Percentiles rank a stretch among this genome's conserved stretches.
These are phyloP conservation scores for Parasteatoda tepidariorum DNA, from an alignment of 1,140 invertebrate species.

Conservation along the genomic window DNA sequence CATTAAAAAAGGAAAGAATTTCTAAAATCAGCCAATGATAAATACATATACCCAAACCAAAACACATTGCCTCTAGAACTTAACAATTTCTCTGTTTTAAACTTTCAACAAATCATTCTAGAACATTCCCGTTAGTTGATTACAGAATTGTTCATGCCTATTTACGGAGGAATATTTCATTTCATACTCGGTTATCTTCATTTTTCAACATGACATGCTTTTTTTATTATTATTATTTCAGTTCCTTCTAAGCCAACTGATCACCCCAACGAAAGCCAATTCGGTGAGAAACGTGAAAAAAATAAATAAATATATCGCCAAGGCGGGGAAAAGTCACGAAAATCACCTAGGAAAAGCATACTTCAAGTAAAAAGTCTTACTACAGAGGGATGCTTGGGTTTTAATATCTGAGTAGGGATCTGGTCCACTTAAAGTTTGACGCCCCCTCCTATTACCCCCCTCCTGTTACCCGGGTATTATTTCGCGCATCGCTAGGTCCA, in stretches of 20 bases:
- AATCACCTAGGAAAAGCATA: slow-evolving; percentile 29
- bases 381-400: neutral
- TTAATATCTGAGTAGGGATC: slow-evolving; percentile 32
- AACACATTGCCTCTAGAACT: no score
- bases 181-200: no score
- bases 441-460: neutral
- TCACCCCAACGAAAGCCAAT: neutral
- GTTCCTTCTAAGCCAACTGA: neutral
- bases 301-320: neutral
- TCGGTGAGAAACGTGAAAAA: neutral
- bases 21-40: no score
- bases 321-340: neutral
- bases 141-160: no score
- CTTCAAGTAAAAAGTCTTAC: slow-evolving; percentile 11
- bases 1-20: no score
- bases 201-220: no score
- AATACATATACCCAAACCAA: no score
- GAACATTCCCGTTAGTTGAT: no score
- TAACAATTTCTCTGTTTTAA: no score
- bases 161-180: no score
- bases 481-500: slow-evolving; percentile 48
- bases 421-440: slow-evolving; percentile 53
- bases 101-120: no score
- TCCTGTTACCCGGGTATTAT: slow-evolving; percentile 42
- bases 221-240: no score